phyloP scores from a whole-genome alignment of 2,113 vertebrate genomes.

The Glaucidium brasilianum region DNA sequence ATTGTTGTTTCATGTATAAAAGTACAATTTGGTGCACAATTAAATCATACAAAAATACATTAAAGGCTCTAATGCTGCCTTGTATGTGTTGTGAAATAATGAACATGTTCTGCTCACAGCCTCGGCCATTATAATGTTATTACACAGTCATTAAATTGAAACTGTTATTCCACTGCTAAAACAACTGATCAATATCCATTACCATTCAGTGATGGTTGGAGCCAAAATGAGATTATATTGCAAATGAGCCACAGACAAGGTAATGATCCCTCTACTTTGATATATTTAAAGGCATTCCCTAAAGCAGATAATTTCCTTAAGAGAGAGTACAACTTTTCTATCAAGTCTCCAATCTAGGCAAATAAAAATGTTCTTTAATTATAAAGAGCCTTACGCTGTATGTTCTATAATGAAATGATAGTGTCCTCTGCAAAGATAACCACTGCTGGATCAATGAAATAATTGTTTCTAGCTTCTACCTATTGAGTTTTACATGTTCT shows the following conservation, averaged over 20 bases:
- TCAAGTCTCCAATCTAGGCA: not conserved
- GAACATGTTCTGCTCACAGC: conserved; percentile 17
- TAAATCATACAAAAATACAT: conserved; percentile 24
- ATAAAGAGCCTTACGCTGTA: not conserved
- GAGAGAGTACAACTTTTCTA: conserved; percentile 10
- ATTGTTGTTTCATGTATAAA: not conserved
- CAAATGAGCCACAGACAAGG: conserved; percentile 66
- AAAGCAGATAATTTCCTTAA: conserved; percentile 63
- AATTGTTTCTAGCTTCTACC: not conserved
- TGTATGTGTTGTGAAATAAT: conserved; percentile 45
- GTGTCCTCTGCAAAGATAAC: not conserved
- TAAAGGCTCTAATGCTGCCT: not conserved
- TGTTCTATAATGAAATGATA: not conserved
- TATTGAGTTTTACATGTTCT: not conserved
- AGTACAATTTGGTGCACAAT: not conserved
- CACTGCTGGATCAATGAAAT: not conserved
- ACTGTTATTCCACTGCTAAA: conserved; percentile 60
- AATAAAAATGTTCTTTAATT: conserved; percentile 28
- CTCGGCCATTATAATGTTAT: conserved; percentile 60
- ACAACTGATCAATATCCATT: conserved; percentile 75
- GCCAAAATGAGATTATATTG: conserved; percentile 68
- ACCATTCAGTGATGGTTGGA: conserved; percentile 39
- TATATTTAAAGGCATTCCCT: conserved; percentile 52
- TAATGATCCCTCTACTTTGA: conserved; percentile 59
- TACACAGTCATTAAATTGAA: conserved; percentile 62